Evolutionary conservation across 2,888 invertebrate species (phyloP).

Genomic region (Drosophila engyochracea): DNA sequence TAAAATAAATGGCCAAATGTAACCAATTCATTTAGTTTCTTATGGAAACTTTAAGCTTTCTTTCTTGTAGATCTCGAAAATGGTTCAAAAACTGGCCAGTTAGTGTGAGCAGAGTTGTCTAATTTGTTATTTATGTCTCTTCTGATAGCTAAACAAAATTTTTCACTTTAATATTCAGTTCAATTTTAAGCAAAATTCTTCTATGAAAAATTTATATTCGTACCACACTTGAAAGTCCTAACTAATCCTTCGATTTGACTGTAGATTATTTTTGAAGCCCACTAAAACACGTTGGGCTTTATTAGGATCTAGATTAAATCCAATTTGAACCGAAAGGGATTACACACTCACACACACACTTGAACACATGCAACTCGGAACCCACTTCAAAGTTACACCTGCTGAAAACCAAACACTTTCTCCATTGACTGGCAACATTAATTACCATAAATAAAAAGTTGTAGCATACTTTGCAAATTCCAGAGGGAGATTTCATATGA

Average conservation of each 20-base stretch:
- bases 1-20: neutral
- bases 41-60: neutral
- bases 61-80: neutral
- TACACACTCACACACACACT: conserved; percentile 24
- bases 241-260: conserved; percentile 15
- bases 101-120: neutral
- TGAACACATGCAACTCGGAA: conserved; percentile 2
- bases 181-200: neutral
- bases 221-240: neutral
- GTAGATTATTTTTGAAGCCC: conserved; percentile 26
- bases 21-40: neutral
- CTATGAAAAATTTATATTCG: neutral
- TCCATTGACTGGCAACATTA: conserved; percentile 40
- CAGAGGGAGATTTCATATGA: conserved; percentile 22
- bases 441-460: conserved; percentile 41
- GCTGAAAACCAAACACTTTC: conserved; percentile 26
- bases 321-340: conserved; percentile 19
- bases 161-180: neutral
- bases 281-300: conserved; percentile 16
- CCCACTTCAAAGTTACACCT: conserved; percentile 54
- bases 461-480: conserved; percentile 18
- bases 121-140: neutral
- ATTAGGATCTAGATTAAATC: conserved; percentile 16
- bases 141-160: neutral
- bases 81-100: neutral